A percentile compares a stretch with the other conserved stretches of the same genome.
phyloP scores from a whole-genome alignment of 2,888 invertebrate genomes.

The Cryptus armator region DNA sequence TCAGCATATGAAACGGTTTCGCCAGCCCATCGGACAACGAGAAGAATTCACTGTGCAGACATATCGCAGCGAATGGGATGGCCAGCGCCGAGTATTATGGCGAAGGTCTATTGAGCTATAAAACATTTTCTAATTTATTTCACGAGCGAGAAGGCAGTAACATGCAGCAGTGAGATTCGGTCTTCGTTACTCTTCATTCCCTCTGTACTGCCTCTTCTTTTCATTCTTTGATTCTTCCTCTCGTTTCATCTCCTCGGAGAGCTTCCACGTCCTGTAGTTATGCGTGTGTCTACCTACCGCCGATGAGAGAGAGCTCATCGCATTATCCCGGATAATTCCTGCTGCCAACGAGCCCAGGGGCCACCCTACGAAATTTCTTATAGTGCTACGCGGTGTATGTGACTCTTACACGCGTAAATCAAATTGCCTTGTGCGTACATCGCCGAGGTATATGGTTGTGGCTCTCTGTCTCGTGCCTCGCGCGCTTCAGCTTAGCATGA shows the following conservation, averaged over 20 bases:
- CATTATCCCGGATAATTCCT: slow-evolving; percentile 71
- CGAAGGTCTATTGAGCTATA: slow-evolving; percentile 64
- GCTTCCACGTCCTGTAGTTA: slow-evolving; percentile 9
- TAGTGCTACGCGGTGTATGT: slow-evolving; percentile 67
- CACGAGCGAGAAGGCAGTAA: slow-evolving; percentile 46
- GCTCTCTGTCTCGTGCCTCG: slow-evolving; percentile 40
- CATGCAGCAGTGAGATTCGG: slow-evolving; percentile 49
- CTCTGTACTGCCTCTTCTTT: slow-evolving; percentile 28
- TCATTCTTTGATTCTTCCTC: background rate
- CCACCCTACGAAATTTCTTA: slow-evolving; percentile 70
- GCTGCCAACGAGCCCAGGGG: slow-evolving; percentile 63
- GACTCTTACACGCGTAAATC: slow-evolving; percentile 78
- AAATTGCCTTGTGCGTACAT: slow-evolving; percentile 71
- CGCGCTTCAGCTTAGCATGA: slow-evolving; percentile 78
- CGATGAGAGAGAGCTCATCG: slow-evolving; percentile 71
- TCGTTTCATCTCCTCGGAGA: slow-evolving; percentile 41
- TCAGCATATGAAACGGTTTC: slow-evolving; percentile 23
- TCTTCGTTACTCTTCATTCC: slow-evolving; percentile 28
- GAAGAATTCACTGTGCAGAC: slow-evolving; percentile 6
- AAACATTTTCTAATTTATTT: slow-evolving; percentile 66
- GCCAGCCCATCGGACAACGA: background rate
- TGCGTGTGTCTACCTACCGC: slow-evolving; percentile 62
- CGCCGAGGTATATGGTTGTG: slow-evolving; percentile 24
- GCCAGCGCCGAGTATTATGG: slow-evolving; percentile 38
- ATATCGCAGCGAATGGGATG: slow-evolving; percentile 34